Conservation (phyloP, 2,888 invertebrate species). For the Cynaeus angustus region DNA sequence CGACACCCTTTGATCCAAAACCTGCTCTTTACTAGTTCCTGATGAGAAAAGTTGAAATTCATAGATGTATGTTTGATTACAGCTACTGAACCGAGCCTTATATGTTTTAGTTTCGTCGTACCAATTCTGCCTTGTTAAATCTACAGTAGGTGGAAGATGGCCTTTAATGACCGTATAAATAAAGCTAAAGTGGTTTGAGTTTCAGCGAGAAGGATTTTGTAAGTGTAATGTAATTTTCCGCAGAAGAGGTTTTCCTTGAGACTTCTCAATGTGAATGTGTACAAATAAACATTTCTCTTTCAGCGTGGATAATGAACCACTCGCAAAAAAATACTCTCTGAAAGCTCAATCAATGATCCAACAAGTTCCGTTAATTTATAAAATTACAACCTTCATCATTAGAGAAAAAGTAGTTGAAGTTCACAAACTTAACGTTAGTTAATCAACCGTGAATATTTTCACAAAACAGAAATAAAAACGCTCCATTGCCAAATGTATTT, state of each 20-base stretch:
- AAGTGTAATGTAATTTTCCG: slow-evolving; percentile 57
- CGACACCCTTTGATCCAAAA: slow-evolving; percentile 53
- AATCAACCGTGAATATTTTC: slow-evolving; percentile 26
- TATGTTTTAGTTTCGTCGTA: slow-evolving; percentile 20
- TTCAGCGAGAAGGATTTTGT: slow-evolving; percentile 53
- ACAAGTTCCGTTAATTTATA: not conserved
- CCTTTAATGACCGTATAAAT: slow-evolving; percentile 55
- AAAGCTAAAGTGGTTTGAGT: slow-evolving; percentile 54
- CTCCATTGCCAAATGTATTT: slow-evolving; percentile 26
- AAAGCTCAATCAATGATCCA: not conserved
- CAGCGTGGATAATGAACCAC: slow-evolving; percentile 49
- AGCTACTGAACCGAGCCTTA: slow-evolving; percentile 19
- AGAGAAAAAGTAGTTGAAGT: slow-evolving; percentile 6
- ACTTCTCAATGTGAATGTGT: slow-evolving; percentile 43
- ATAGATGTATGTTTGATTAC: slow-evolving; percentile 47
- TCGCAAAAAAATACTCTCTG: slow-evolving; percentile 29
- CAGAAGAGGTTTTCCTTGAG: slow-evolving; percentile 48
- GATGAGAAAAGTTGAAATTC: slow-evolving; percentile 48
- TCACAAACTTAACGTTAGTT: too few relatives aligned
- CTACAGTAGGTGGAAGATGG: slow-evolving; percentile 37
- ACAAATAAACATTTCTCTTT: slow-evolving; percentile 51
- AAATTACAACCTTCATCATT: not conserved
- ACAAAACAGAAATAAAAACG: slow-evolving; percentile 16
- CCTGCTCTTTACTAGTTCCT: slow-evolving; percentile 40
- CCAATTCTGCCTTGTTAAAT: slow-evolving; percentile 32